Percentiles rank a stretch among this genome's conserved stretches.
These are phyloP conservation scores for Psittacula derbiana DNA, from an alignment of 2,797 vertebrate species.

Conservation along the genomic window DNA sequence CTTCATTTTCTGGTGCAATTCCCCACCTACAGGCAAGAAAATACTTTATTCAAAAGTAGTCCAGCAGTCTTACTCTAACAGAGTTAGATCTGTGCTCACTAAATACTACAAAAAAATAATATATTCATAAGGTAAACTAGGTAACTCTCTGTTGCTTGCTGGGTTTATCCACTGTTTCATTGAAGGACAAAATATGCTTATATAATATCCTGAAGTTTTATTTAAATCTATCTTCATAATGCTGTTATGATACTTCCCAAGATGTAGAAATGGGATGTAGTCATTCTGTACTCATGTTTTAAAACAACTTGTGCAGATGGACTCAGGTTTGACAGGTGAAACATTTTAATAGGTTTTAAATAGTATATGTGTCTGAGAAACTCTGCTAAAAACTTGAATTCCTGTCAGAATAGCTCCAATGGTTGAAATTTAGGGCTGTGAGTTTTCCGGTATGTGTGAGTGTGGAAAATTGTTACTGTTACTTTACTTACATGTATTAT, in stretches of 20 bases:
- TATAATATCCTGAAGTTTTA: neutral
- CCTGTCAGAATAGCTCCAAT: neutral
- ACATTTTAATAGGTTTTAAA: conserved; percentile 5
- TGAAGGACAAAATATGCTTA: neutral
- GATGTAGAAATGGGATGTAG: neutral
- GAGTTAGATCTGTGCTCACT: neutral
- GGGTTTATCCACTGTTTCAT: neutral
- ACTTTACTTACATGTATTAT: neutral
- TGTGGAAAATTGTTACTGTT: neutral
- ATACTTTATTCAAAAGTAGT: neutral
- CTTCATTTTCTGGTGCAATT: conserved; percentile 29
- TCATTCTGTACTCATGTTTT: neutral
- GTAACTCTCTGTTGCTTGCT: neutral
- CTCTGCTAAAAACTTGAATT: neutral
- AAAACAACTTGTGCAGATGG: neutral
- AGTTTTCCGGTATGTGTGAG: neutral
- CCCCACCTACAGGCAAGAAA: conserved; percentile 1
- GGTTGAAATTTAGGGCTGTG: neutral
- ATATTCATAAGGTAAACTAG: neutral
- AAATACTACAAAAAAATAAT: neutral
- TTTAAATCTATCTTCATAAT: neutral
- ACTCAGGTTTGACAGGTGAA: neutral
- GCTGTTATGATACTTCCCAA: neutral
- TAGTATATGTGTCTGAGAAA: neutral
- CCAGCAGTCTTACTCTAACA: neutral